These are phyloP conservation scores for Apolygus lucorum DNA, from an alignment of 1,140 invertebrate genomes.

Conservation along the genomic window DNA sequence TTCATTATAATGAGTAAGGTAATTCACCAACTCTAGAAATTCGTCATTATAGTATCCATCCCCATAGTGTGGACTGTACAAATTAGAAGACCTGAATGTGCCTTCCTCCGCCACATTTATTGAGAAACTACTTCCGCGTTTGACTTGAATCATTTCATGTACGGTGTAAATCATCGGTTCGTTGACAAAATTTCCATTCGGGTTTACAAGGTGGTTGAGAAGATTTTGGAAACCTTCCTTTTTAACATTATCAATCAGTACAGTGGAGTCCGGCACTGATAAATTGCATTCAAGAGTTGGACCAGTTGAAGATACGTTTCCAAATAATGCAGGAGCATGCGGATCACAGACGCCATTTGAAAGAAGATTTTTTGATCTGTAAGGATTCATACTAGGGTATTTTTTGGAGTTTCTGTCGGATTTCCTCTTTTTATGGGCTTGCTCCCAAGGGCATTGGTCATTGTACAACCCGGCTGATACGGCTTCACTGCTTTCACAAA, in stretches of 20 bases:
- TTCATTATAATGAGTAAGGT: no score
- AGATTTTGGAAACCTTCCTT: neutral
- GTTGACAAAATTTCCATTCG: neutral
- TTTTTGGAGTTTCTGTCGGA: neutral
- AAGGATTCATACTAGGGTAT: neutral
- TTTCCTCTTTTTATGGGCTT: neutral
- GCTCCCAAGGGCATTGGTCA: neutral
- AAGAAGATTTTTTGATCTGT: neutral
- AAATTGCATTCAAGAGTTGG: neutral
- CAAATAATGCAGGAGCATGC: neutral
- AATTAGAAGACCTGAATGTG: no score
- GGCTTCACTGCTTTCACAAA: neutral
- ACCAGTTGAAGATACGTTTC: neutral
- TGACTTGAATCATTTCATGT: neutral
- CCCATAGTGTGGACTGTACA: no score
- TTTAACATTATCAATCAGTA: no score
- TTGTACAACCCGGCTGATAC: neutral
- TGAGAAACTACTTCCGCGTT: neutral
- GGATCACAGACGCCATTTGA: neutral
- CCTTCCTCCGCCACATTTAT: no score
- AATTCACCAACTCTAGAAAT: no score
- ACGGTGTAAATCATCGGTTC: neutral
- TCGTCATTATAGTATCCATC: no score
- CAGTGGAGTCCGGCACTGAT: no score
- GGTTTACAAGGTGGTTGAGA: neutral